Percentiles rank a stretch among this genome's conserved stretches.
Conservation (phyloP, 1,140 invertebrate genomes). For the Phortica variegata region DNA sequence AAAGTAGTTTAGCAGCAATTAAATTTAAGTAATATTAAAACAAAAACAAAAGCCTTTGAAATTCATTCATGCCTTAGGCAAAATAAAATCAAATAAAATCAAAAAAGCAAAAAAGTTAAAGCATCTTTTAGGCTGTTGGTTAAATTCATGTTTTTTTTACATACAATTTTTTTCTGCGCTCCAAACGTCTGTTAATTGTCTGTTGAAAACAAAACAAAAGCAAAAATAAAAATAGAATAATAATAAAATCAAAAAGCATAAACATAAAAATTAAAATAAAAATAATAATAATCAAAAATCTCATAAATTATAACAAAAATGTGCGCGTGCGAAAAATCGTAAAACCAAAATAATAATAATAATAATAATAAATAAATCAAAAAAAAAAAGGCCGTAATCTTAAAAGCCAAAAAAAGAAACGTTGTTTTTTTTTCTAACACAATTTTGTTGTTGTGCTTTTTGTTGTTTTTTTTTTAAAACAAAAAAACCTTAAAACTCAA, state of each 20-base stretch:
- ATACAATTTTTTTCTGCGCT: not conserved
- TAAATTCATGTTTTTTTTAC: not conserved
- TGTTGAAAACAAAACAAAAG: not conserved
- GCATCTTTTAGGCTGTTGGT: not conserved
- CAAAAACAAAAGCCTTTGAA: no score
- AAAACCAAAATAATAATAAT: no score
- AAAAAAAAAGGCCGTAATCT: no score
- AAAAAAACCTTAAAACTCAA: not conserved
- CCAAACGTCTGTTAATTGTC: not conserved
- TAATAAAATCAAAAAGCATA: not conserved
- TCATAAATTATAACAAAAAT: constrained; percentile 11
- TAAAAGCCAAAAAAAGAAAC: no score
- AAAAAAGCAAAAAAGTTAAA: not conserved
- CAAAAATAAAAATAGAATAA: constrained; percentile 5
- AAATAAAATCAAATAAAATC: not conserved
- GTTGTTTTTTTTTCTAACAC: constrained; percentile 4
- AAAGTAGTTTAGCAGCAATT: no score
- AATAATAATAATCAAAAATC: constrained; percentile 13
- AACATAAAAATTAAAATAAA: constrained; percentile 5
- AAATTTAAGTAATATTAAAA: no score
- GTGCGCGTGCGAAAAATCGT: no score
- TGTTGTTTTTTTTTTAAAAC: constrained; percentile 1
- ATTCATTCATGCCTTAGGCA: no score
- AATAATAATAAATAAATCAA: no score
- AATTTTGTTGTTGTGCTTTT: constrained; percentile 16